phyloP scores from a whole-genome alignment of 2,888 invertebrate species.

The Dichetophora obliterata region DNA sequence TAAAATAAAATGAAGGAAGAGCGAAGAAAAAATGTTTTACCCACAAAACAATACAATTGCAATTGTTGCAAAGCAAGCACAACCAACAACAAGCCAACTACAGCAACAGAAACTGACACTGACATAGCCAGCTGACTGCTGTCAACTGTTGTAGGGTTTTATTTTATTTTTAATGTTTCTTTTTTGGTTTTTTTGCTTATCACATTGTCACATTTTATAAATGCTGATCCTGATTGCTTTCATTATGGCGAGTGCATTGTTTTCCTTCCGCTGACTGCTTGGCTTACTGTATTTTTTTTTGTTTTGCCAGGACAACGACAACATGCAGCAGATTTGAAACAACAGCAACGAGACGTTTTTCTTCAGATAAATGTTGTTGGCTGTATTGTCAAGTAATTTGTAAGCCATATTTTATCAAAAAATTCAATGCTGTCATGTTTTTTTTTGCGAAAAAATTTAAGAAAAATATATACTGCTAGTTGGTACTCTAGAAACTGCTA shows the following conservation, averaged over 20 bases:
- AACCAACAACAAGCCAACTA: background rate
- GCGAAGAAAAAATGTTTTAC: background rate
- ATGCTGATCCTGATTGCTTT: slow-evolving; percentile 31
- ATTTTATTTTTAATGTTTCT: background rate
- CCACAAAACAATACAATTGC: slow-evolving; percentile 26
- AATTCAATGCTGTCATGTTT: slow-evolving; percentile 19
- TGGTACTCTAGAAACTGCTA: background rate
- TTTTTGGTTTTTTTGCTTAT: slow-evolving; percentile 3
- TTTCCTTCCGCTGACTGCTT: background rate
- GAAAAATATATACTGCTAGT: background rate
- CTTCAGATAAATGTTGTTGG: slow-evolving; percentile 5
- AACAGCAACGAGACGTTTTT: background rate
- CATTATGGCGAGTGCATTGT: slow-evolving; percentile 33
- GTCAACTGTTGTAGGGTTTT: slow-evolving; percentile 7
- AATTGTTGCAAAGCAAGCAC: slow-evolving; percentile 14
- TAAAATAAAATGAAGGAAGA: background rate
- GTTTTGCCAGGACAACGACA: slow-evolving; percentile 4
- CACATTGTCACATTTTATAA: slow-evolving; percentile 34
- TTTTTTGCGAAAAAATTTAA: background rate
- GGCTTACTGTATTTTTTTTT: slow-evolving; percentile 13
- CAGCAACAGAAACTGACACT: slow-evolving; percentile 15
- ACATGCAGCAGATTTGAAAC: background rate
- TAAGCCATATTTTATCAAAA: slow-evolving; percentile 14
- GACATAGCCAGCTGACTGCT: slow-evolving; percentile 21
- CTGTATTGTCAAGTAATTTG: slow-evolving; percentile 18